A percentile compares a stretch with the other conserved stretches of the same genome.
These are phyloP conservation scores for Polydrusus pterygomalis DNA, from an alignment of 2,888 invertebrate species.

Conservation along the genomic window DNA sequence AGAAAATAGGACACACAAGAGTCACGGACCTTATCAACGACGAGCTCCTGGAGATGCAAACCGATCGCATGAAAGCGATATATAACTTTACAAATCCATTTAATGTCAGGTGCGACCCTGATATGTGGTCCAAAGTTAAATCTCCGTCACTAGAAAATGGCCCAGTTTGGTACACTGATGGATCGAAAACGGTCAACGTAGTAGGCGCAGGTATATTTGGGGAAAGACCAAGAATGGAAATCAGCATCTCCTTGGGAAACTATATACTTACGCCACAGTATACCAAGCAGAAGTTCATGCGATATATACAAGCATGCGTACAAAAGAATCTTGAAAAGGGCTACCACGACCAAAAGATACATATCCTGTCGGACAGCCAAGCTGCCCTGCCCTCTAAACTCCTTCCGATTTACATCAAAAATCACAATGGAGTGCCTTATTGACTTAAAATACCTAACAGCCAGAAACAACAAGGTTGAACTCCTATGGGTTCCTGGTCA, in stretches of 20 bases:
- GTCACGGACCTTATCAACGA: too few relatives aligned
- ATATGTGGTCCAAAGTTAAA: too few relatives aligned
- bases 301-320: not conserved
- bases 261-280: not conserved
- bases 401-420: not conserved
- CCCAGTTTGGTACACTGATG: constrained; percentile 1
- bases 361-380: not conserved
- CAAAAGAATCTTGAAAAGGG: not conserved
- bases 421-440: not conserved
- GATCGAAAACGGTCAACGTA: not conserved
- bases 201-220: not conserved
- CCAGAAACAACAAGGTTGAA: not conserved
- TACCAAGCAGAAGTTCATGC: not conserved
- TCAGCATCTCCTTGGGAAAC: not conserved
- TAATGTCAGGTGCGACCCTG: too few relatives aligned
- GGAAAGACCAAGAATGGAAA: not conserved
- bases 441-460: not conserved
- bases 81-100: too few relatives aligned
- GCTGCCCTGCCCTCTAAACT: constrained; percentile 1
- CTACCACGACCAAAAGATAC: constrained; percentile 1
- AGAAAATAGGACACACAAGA: too few relatives aligned
- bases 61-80: too few relatives aligned
- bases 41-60: too few relatives aligned
- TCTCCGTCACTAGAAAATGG: too few relatives aligned
- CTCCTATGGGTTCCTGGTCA: not conserved